Conservation (phyloP, 2,888 invertebrate species). For the Acanthosepion lycidas region DNA sequence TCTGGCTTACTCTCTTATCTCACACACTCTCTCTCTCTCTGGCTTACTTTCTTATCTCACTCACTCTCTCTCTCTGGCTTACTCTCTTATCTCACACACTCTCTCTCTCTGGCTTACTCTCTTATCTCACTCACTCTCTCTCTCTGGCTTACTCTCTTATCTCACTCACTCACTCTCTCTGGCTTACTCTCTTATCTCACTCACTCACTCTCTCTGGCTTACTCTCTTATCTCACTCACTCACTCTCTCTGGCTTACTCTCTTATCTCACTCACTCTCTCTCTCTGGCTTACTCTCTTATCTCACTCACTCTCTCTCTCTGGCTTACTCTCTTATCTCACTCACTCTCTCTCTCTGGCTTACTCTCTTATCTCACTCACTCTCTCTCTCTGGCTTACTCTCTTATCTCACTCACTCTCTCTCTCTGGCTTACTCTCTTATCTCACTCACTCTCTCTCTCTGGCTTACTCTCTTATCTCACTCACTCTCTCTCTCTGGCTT, state of each 20-base stretch:
- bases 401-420: not conserved
- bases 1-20: too few species aligned
- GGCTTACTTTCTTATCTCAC: too few species aligned
- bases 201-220: not conserved
- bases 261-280: not conserved
- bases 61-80: too few species aligned
- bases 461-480: not conserved
- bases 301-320: not conserved
- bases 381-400: not conserved
- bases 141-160: too few species aligned
- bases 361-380: not conserved
- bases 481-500: not conserved
- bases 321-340: not conserved
- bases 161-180: not conserved
- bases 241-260: not conserved
- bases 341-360: too few species aligned
- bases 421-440: not conserved
- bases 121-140: not conserved
- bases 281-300: not conserved
- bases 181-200: not conserved
- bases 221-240: not conserved
- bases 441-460: not conserved
- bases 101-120: not conserved
- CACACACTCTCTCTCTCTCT: too few species aligned
- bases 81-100: too few species aligned